Conservation (phyloP, 2,797 vertebrate genomes). For the Melanogrammus aeglefinus region DNA sequence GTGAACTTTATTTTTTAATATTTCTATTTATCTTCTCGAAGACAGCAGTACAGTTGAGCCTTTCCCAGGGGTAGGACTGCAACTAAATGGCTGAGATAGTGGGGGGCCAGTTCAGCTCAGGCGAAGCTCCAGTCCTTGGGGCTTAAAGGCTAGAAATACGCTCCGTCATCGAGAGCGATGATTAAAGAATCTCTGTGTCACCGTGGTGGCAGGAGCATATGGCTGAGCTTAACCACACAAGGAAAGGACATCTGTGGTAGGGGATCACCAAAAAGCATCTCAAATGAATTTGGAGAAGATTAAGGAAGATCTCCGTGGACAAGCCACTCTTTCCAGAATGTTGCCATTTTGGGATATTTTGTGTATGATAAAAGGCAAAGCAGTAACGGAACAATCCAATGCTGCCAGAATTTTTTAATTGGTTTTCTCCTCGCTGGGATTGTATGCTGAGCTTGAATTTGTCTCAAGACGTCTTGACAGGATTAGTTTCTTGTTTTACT, state of each 20-base stretch:
- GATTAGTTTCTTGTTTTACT: too few relatives aligned
- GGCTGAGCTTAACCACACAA: conserved; percentile 47
- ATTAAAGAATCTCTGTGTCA: conserved; percentile 56
- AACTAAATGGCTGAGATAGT: conserved; percentile 15
- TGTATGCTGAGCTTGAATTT: too few relatives aligned
- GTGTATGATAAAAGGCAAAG: conserved; percentile 2
- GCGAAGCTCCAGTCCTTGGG: conserved; percentile 28
- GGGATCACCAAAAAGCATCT: conserved; percentile 37
- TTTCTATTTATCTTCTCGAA: neutral
- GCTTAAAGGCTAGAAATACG: conserved; percentile 51
- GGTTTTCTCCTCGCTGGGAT: too few relatives aligned
- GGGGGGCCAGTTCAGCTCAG: conserved; percentile 12
- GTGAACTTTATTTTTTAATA: conserved; percentile 6
- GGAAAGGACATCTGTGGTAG: conserved; percentile 48
- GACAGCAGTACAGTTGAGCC: conserved; percentile 12
- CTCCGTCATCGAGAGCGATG: conserved; percentile 54
- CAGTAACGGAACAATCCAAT: conserved; percentile 2
- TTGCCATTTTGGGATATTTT: conserved; percentile 22
- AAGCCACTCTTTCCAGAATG: conserved; percentile 28
- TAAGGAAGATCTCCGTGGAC: conserved; percentile 43
- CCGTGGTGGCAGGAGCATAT: conserved; percentile 48
- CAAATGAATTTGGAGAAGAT: conserved; percentile 49
- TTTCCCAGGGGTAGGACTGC: conserved; percentile 14
- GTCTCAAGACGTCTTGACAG: too few relatives aligned
- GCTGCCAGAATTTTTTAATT: neutral